Evolutionary conservation across 1,140 invertebrate species (phyloP), one percentile per base, ranked within the genome.

Genomic region (Lepidostoma basale): DNA sequence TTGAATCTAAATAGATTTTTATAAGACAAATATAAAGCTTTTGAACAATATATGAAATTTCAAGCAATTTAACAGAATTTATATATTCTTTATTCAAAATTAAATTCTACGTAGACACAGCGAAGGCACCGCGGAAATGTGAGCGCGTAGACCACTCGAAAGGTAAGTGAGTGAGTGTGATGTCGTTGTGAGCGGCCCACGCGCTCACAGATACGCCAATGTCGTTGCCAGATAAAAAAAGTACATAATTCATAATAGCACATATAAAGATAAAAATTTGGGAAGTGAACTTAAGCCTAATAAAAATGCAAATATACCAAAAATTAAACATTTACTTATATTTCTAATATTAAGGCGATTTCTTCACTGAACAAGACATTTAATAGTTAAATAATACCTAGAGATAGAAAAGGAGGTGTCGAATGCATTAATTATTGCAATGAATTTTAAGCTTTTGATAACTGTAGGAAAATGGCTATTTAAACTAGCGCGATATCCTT

Each of bases 11-110:
- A 52, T 25, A 33, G n/a, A 33, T 45, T 64, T 64, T 64, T 30
- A 39, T 39, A 64, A 64, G 62, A 64, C 45, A 64, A 64, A 62
- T 62, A 62, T 64, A 64, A 60, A 64, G 62, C 62, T 64, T 64
- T 20, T 40, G 47, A 64, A 30, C 12, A 26, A 40, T 54, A 39
- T 28, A 33, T 42, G 10, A 64, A 64, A 36, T 64, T 49, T 63
- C 8, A 63, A 64, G 62, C 62, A 26, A 30, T 40, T 9, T 36
- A 64, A 63, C 30, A 59, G 18, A 59, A 23, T 40, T 6, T 39
- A 28, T 39, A 59, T 54, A 54, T n/a, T 36, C 14, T 36, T n/a
- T n/a, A n/a, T 36, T 36, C 5, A n/a, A 36, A 36, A 36, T 36
- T 28, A 54, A 16, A 30, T 12, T 28, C 14, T 18, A 30, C 3